Percentiles rank a stretch among this genome's conserved stretches.
Conservation (phyloP, 2,113 vertebrate genomes). For the Theristicus caerulescens region DNA sequence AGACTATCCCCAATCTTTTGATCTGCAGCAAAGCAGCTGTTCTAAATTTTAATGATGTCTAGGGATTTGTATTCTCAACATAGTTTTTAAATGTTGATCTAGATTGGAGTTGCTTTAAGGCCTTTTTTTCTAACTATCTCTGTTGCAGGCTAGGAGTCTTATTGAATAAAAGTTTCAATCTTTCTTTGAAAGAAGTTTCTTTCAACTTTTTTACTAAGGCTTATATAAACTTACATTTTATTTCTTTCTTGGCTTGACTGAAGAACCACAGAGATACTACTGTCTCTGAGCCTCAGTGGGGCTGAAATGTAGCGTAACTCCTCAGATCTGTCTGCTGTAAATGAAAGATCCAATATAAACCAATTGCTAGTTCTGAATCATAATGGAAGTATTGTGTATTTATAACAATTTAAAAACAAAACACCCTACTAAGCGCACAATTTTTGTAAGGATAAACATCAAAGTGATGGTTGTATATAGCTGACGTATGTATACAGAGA, state of each 20-base stretch:
- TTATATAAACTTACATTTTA: background rate
- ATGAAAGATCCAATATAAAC: background rate
- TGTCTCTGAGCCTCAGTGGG: background rate
- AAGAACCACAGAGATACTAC: background rate
- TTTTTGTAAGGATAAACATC: background rate
- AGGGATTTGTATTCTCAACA: background rate
- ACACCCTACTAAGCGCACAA: rapidly evolving
- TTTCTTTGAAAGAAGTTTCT: background rate
- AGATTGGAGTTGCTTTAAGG: background rate
- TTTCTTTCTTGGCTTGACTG: background rate
- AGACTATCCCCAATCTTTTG: background rate
- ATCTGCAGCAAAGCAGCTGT: background rate
- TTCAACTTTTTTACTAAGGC: background rate
- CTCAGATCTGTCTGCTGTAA: background rate
- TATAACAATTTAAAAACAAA: background rate
- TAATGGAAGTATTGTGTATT: background rate
- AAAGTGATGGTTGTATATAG: background rate
- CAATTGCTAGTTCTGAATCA: background rate
- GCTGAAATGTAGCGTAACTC: background rate
- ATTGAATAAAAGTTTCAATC: background rate
- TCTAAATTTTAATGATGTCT: background rate
- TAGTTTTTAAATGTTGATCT: background rate
- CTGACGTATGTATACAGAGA: background rate
- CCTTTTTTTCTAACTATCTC: background rate
- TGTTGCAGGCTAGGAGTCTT: background rate